Conservation (phyloP, 2,797 vertebrate genomes). For the Arremon aurantiirostris region DNA sequence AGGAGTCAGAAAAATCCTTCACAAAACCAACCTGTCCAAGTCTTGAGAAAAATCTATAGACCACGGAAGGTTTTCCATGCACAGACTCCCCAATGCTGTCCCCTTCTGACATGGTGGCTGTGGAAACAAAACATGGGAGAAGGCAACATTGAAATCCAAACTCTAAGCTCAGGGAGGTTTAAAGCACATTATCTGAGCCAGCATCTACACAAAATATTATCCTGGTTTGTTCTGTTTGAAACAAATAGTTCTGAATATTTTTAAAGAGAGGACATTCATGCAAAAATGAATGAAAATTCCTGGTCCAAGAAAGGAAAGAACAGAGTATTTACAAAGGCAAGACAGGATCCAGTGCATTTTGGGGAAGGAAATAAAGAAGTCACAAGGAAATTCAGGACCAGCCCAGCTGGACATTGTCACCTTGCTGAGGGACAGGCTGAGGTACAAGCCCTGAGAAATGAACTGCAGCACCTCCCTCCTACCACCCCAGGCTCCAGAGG, state of each 20-base stretch:
- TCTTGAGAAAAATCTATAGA: constrained; percentile 90
- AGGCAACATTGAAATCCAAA: not conserved
- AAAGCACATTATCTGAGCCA: not conserved
- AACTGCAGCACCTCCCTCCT: not conserved
- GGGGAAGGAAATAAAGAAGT: not conserved
- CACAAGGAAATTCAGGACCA: not conserved
- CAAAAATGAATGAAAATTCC: not conserved
- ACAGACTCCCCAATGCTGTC: constrained; percentile 95
- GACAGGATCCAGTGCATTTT: not conserved
- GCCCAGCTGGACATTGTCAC: not conserved
- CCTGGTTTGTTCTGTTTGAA: not conserved
- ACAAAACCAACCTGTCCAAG: constrained; percentile 88
- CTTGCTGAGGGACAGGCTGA: not conserved
- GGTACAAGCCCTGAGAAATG: not conserved
- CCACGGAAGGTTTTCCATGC: constrained; percentile 92
- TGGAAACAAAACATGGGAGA: constrained; percentile 1
- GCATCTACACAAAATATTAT: not conserved
- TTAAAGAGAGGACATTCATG: not conserved
- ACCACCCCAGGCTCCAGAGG: not conserved
- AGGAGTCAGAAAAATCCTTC: not conserved
- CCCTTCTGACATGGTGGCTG: constrained; percentile 94
- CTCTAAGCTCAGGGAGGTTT: not conserved
- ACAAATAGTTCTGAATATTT: not conserved
- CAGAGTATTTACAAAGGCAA: not conserved
- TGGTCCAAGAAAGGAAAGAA: not conserved